These are phyloP conservation scores for Cephus rjabovi DNA, from an alignment of 2,888 invertebrate genomes.

Conservation along the genomic window DNA sequence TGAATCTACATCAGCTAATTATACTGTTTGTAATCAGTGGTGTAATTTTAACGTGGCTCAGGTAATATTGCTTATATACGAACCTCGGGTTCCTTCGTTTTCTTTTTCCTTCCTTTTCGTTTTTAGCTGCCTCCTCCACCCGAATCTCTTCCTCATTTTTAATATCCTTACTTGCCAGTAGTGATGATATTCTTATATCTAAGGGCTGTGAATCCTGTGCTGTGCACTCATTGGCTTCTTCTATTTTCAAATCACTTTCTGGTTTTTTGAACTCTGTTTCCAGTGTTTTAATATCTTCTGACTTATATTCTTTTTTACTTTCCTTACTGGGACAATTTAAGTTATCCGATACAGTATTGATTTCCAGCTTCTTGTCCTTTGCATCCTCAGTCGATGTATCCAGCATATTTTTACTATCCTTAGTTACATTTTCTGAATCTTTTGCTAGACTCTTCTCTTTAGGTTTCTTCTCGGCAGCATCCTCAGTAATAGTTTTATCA, in stretches of 20 bases:
- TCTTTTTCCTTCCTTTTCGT: constrained; percentile 37
- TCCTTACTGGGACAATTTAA: background rate
- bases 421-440: constrained; percentile 6
- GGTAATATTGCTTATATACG: constrained; percentile 18
- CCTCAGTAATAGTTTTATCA: constrained; percentile 15
- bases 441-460: constrained; percentile 12
- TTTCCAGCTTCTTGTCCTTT: constrained; percentile 13
- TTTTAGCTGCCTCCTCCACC: constrained; percentile 15
- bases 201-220: constrained; percentile 16
- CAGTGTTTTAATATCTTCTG: background rate
- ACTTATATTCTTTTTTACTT: background rate
- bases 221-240: constrained; percentile 16
- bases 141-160: constrained; percentile 17
- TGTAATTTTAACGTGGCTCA: background rate
- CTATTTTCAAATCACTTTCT: background rate
- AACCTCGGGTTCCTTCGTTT: constrained; percentile 48
- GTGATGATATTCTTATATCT: constrained; percentile 19
- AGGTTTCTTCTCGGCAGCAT: constrained; percentile 9
- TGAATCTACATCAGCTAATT: background rate
- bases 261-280: background rate
- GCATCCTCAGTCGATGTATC: constrained; percentile 14
- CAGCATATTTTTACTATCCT: background rate
- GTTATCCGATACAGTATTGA: background rate
- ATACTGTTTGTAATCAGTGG: background rate
- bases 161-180: constrained; percentile 16